Evolutionary conservation across 2,113 vertebrate genomes (phyloP).

Genomic region (Setophaga petechia): DNA sequence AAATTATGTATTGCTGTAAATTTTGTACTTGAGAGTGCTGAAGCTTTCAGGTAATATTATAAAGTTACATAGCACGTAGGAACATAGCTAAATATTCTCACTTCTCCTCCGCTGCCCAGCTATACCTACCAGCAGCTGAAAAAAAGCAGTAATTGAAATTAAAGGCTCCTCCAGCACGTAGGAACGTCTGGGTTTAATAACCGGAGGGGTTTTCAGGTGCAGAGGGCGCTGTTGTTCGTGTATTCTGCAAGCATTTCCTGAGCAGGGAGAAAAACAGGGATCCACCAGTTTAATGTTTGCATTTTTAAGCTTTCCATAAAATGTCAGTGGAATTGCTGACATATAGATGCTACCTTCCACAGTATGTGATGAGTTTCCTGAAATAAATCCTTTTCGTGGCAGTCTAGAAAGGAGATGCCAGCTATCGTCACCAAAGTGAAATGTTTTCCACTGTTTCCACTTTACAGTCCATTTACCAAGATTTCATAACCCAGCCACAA

Average conservation of each 20-base stretch:
- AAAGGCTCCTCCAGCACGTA: constrained; percentile 32
- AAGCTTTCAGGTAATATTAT: not conserved
- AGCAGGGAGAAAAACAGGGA: constrained; percentile 32
- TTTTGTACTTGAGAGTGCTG: not conserved
- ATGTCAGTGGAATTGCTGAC: constrained; percentile 46
- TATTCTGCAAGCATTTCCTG: constrained; percentile 69
- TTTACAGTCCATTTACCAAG: constrained; percentile 46
- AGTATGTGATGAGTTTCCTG: constrained; percentile 41
- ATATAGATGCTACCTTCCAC: constrained; percentile 61
- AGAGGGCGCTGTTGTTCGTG: constrained; percentile 83
- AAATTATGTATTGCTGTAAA: not conserved
- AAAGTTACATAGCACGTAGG: not conserved
- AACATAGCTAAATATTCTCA: not conserved
- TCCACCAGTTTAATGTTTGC: constrained; percentile 58
- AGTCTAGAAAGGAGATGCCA: constrained; percentile 26
- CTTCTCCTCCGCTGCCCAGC: not conserved
- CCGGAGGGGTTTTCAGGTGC: constrained; percentile 56
- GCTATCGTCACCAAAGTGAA: constrained; percentile 36
- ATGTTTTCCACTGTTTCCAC: constrained; percentile 59
- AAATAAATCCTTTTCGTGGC: constrained; percentile 40
- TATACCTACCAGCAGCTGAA: constrained; percentile 25
- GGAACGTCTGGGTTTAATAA: constrained; percentile 30
- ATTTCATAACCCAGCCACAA: constrained; percentile 35
- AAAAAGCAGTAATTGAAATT: constrained; percentile 44
- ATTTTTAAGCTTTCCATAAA: constrained; percentile 65